Evolutionary conservation across 2,797 vertebrate species (phyloP).

Genomic region (Thaleichthys pacificus): DNA sequence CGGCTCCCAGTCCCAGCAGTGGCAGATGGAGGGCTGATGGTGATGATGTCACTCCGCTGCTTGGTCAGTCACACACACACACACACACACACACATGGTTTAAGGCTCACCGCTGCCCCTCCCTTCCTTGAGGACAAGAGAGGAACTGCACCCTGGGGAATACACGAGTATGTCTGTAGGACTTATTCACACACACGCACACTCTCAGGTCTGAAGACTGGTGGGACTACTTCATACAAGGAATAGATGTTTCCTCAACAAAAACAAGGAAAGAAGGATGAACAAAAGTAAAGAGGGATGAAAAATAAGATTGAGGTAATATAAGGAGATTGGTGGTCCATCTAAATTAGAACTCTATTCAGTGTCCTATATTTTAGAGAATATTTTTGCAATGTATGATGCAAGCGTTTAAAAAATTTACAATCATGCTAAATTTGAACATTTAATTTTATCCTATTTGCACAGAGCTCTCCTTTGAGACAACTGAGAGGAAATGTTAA

Average conservation of each 20-base stretch:
- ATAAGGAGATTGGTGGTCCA: neutral
- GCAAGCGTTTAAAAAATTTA: slow-evolving; percentile 26
- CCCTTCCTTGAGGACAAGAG: slow-evolving; percentile 3
- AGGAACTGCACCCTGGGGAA: slow-evolving; percentile 8
- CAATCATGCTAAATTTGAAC: slow-evolving; percentile 31
- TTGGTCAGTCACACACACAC: neutral
- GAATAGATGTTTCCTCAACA: neutral
- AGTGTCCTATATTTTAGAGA: slow-evolving; percentile 6
- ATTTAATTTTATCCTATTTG: slow-evolving; percentile 41
- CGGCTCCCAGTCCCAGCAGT: slow-evolving; percentile 83
- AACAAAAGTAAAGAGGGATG: neutral
- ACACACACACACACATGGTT: no score
- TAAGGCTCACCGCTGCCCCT: neutral
- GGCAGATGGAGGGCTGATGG: slow-evolving; percentile 84
- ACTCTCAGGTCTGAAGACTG: neutral
- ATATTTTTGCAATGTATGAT: slow-evolving; percentile 24
- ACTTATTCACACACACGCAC: neutral
- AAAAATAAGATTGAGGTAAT: neutral
- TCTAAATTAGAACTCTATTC: neutral
- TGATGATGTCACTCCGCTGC: slow-evolving; percentile 6
- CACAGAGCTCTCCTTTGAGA: slow-evolving; percentile 38
- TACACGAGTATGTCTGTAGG: neutral
- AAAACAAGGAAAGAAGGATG: neutral
- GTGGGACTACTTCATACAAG: slow-evolving; percentile 3
- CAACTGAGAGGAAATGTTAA: slow-evolving; percentile 24